Percentiles rank a stretch among this genome's conserved stretches.
These are phyloP conservation scores for Ceratotherium simum DNA, from an alignment of 2,113 vertebrate genomes.

Conservation along the genomic window DNA sequence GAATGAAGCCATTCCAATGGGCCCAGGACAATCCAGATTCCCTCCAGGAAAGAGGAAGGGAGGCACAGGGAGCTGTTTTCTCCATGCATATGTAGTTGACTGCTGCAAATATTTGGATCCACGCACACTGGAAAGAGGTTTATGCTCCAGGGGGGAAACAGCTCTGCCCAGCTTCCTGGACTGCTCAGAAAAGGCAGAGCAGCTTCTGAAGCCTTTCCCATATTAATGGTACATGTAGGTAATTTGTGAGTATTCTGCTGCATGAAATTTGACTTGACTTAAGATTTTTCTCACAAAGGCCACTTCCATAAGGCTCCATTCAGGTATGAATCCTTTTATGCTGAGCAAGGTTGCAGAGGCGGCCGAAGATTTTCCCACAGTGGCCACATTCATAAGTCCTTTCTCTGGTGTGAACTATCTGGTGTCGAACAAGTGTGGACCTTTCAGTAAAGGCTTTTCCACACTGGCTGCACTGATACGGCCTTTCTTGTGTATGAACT, in stretches of 20 bases:
- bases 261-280: background rate
- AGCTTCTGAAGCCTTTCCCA: background rate
- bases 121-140: background rate
- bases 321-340: conserved; percentile 45
- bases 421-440: conserved; percentile 33
- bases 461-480: background rate
- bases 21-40: background rate
- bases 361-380: conserved; percentile 27
- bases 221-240: background rate
- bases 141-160: background rate
- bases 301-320: background rate
- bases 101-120: background rate
- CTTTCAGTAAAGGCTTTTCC: conserved; percentile 46
- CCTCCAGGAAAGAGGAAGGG: background rate
- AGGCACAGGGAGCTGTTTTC: background rate
- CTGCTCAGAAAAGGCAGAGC: background rate
- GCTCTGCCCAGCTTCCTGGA: background rate
- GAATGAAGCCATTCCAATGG: background rate
- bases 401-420: conserved; percentile 28
- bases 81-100: background rate
- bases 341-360: conserved; percentile 50
- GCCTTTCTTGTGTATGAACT: conserved; percentile 51
- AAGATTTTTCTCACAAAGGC: background rate
- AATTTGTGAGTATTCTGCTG: background rate
- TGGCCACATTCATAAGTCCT: background rate